Percentiles rank a stretch among this genome's conserved stretches.
phyloP scores from a whole-genome alignment of 2,888 invertebrate species.

The Oasisia sp. region DNA sequence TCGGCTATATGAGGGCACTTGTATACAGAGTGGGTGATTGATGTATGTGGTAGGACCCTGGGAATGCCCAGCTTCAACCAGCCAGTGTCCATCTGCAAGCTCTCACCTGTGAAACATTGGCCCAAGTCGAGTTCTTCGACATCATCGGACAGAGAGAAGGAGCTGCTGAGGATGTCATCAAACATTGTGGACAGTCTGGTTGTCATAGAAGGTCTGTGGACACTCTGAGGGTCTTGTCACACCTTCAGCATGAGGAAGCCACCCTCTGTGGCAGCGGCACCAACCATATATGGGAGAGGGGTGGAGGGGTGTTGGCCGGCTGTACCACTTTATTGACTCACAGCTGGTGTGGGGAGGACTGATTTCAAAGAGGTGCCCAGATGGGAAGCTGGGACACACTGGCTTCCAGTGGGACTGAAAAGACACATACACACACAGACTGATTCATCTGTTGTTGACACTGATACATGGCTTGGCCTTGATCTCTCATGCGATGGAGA shows the following conservation, averaged over 20 bases:
- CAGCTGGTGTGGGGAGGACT: not conserved
- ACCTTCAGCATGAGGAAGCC: conserved; percentile 10
- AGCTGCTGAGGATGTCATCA: not conserved
- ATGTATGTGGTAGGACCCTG: not conserved
- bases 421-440: not conserved
- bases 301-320: conserved; percentile 6
- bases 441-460: not conserved
- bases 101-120: not conserved
- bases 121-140: not conserved
- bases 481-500: not conserved
- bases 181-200: not conserved
- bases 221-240: not conserved
- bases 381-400: not conserved
- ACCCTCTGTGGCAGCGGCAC: not conserved
- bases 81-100: not conserved
- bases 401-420: not conserved
- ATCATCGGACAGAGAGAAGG: not conserved
- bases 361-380: not conserved
- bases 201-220: not conserved
- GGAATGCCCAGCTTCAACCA: not conserved
- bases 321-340: not conserved
- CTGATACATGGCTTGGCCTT: not conserved
- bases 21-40: not conserved
- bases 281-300: not conserved
- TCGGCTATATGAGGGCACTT: conserved; percentile 13